Percentiles rank a stretch among this genome's conserved stretches.
These are phyloP conservation scores for Phyllotreta striolata DNA, from an alignment of 2,888 invertebrate species.

Conservation along the genomic window DNA sequence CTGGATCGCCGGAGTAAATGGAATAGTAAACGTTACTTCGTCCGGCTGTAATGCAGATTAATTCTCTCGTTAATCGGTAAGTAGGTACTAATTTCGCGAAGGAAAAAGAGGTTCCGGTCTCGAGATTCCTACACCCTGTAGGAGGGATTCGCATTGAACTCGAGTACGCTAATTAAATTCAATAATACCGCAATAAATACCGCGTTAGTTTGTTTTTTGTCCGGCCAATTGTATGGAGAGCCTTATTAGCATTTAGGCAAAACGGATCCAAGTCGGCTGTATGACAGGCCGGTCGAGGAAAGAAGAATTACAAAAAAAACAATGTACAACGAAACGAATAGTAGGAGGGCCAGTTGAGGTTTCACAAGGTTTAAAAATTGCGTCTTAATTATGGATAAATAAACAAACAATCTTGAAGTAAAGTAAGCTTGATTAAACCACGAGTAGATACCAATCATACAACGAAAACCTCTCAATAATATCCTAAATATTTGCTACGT, in stretches of 20 bases:
- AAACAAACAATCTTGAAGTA: no score
- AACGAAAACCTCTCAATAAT: no score
- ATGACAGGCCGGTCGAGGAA: slow-evolving; percentile 41
- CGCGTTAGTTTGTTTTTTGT: slow-evolving; percentile 42
- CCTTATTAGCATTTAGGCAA: slow-evolving; percentile 58
- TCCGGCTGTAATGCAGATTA: slow-evolving; percentile 67
- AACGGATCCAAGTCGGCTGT: slow-evolving; percentile 45
- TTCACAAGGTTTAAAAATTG: no score
- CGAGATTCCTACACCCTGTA: neutral
- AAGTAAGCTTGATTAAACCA: no score
- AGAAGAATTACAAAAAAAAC: slow-evolving; percentile 34
- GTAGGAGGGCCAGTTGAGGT: neutral
- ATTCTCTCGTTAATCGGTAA: neutral
- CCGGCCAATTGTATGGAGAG: slow-evolving; percentile 39
- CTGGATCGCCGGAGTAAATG: slow-evolving; percentile 85
- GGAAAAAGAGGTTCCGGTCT: no score
- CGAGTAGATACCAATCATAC: no score
- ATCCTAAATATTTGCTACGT: no score
- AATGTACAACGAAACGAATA: neutral
- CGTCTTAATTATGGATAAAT: no score
- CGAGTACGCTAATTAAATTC: slow-evolving; percentile 45
- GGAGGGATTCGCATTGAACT: slow-evolving; percentile 1
- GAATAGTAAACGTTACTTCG: slow-evolving; percentile 77
- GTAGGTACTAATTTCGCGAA: neutral
- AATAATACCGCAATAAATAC: slow-evolving; percentile 47